phyloP scores from a whole-genome alignment of 2,888 invertebrate species.

The Sussaba pulchella region DNA sequence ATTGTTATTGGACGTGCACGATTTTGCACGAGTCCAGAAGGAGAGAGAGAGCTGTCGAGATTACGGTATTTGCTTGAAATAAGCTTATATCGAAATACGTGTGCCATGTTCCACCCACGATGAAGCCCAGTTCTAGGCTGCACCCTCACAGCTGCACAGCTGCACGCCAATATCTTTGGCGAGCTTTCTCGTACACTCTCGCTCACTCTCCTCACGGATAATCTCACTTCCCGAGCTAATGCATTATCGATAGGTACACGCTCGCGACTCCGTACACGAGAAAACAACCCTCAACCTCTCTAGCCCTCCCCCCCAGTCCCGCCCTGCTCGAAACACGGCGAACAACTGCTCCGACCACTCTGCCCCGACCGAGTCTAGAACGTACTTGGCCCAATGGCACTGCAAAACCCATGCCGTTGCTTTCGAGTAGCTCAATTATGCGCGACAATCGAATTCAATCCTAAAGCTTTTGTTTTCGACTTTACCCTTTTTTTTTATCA shows the following conservation, averaged over 20 bases:
- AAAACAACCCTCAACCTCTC: not conserved
- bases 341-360: not conserved
- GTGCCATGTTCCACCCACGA: constrained; percentile 12
- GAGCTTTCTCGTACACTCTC: constrained; percentile 40
- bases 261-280: constrained; percentile 30
- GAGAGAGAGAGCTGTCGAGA: constrained; percentile 4
- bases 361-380: not conserved
- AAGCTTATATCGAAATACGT: constrained; percentile 36
- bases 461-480: constrained; percentile 60
- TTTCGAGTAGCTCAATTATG: constrained; percentile 63
- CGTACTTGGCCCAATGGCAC: not conserved
- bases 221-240: constrained; percentile 60
- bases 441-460: constrained; percentile 50
- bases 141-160: constrained; percentile 34
- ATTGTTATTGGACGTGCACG: constrained; percentile 18
- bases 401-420: constrained; percentile 24
- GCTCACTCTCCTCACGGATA: constrained; percentile 50
- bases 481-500: constrained; percentile 60
- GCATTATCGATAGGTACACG: constrained; percentile 62
- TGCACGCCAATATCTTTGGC: constrained; percentile 2
- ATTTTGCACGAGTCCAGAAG: too few relatives aligned
- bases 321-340: not conserved
- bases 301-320: not conserved
- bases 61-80: constrained; percentile 39
- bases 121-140: too few relatives aligned